phyloP scores from a whole-genome alignment of 2,797 vertebrate species.

The Neosilurus mollespiculum region DNA sequence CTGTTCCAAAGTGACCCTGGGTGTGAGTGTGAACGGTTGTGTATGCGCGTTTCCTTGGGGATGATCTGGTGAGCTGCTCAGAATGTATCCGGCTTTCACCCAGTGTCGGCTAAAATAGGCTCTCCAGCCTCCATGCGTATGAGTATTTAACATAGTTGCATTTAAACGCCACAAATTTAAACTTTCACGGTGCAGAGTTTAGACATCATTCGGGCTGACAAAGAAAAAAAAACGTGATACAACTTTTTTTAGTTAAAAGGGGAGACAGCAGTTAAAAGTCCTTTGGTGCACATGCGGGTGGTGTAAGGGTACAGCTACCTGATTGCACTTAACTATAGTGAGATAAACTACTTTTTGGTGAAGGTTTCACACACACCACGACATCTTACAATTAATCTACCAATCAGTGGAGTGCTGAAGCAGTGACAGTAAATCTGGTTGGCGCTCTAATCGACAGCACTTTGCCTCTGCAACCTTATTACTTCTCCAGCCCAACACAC shows the following conservation, averaged over 20 bases:
- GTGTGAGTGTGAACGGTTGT: too few relatives aligned
- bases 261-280: not conserved
- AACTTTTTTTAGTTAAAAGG: not conserved
- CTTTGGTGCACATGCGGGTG: not conserved
- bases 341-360: not conserved
- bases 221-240: too few relatives aligned
- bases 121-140: too few relatives aligned
- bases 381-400: conserved; percentile 55
- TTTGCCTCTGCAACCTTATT: conserved; percentile 48
- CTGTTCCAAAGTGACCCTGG: too few relatives aligned
- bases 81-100: too few relatives aligned
- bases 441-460: conserved; percentile 54
- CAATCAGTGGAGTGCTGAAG: conserved; percentile 51
- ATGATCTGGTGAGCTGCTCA: too few relatives aligned
- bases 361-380: conserved; percentile 30
- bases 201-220: not conserved
- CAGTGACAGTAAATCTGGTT: conserved; percentile 52
- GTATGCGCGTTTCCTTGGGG: too few relatives aligned
- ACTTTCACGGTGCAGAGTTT: not conserved
- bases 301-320: conserved; percentile 5
- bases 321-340: not conserved
- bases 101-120: too few relatives aligned
- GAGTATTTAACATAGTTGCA: not conserved
- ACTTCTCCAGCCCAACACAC: not conserved
- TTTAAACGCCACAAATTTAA: not conserved